Conservation (phyloP, 2,113 vertebrate genomes). For the Paradisaea rubra region DNA sequence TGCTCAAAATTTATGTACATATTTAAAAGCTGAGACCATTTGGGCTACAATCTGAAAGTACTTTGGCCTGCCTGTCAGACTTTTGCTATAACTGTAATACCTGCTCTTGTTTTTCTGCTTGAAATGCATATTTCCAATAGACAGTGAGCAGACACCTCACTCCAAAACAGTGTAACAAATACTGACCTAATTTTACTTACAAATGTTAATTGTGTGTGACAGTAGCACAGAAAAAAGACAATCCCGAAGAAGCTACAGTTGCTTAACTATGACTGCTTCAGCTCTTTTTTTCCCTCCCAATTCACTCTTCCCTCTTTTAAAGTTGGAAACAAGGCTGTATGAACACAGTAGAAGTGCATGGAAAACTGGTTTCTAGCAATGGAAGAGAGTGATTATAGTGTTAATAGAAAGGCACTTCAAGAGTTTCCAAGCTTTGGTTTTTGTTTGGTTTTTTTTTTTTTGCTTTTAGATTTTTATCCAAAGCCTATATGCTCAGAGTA, state of each 20-base stretch:
- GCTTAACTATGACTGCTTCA: not conserved
- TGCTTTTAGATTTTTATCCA: not conserved
- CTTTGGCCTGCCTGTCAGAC: not conserved
- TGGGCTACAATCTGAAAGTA: not conserved
- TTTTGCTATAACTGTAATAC: not conserved
- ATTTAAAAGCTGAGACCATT: not conserved
- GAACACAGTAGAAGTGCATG: not conserved
- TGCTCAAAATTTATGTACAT: not conserved
- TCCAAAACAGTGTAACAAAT: not conserved
- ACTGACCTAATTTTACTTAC: constrained; percentile 4
- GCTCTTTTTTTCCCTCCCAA: not conserved
- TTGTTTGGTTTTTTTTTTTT: not conserved
- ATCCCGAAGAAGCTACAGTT: not conserved
- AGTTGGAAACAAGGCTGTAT: not conserved
- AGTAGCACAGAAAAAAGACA: not conserved
- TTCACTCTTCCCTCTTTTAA: not conserved
- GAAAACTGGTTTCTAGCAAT: not conserved
- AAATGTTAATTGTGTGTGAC: not conserved
- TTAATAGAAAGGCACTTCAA: not conserved
- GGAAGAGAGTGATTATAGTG: not conserved
- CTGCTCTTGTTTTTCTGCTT: not conserved
- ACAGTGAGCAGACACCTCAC: not conserved
- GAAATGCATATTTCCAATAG: not conserved
- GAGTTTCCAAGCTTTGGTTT: not conserved
- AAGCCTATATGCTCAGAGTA: not conserved